A percentile compares a stretch with the other conserved stretches of the same genome.
phyloP scores from a whole-genome alignment of 2,888 invertebrate genomes.

The Rotaria sp. region DNA sequence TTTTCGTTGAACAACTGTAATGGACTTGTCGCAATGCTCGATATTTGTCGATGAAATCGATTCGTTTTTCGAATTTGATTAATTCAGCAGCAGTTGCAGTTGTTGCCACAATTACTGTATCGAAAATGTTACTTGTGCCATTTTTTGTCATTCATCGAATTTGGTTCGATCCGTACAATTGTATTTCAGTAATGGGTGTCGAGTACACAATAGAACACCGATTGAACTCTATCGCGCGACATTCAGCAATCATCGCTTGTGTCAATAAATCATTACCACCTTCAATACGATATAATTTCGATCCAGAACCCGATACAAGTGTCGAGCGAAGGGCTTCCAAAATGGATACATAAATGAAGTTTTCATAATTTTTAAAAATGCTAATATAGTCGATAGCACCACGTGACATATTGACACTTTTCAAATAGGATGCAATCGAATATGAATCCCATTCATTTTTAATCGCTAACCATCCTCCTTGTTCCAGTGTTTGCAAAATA shows the following conservation, averaged over 20 bases:
- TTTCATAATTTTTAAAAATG: neutral
- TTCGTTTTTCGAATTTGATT: neutral
- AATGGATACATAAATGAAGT: neutral
- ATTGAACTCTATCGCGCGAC: neutral
- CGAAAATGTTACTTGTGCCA: neutral
- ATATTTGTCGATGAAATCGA: neutral
- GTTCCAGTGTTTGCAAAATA: neutral
- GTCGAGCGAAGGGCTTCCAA: neutral
- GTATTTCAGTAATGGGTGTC: neutral
- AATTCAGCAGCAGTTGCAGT: neutral
- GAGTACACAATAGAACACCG: neutral
- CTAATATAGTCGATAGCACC: neutral
- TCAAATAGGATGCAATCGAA: neutral
- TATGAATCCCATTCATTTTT: neutral
- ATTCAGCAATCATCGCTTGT: neutral
- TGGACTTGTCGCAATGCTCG: neutral
- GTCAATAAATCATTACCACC: neutral
- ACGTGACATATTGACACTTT: neutral
- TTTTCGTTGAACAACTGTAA: neutral
- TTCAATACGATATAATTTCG: neutral
- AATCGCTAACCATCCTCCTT: neutral
- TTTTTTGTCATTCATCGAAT: neutral
- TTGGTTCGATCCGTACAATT: neutral
- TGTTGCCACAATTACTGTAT: neutral
- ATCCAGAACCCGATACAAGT: neutral